A percentile compares a stretch with the other conserved stretches of the same genome.
Conservation (phyloP, 2,888 invertebrate genomes). For the Tinea pellionella region DNA sequence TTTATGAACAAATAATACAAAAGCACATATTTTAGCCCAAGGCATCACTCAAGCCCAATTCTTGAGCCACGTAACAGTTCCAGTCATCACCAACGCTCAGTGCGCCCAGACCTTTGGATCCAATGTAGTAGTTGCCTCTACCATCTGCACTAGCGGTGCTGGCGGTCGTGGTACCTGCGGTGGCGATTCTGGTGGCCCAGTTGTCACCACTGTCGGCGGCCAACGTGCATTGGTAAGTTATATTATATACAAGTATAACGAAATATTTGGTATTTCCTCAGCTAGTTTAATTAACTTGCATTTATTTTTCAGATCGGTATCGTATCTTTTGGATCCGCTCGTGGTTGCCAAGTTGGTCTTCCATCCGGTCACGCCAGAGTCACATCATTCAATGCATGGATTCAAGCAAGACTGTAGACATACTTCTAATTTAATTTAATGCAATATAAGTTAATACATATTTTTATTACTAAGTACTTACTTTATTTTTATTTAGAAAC, state of each 20-base stretch:
- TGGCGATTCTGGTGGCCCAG: conserved; percentile 22
- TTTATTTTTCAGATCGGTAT: conserved; percentile 30
- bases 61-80: conserved; percentile 18
- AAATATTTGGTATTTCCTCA: not conserved
- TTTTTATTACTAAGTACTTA: no score
- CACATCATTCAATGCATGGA: conserved; percentile 20
- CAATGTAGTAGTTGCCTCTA: conserved; percentile 22
- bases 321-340: conserved; percentile 28
- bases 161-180: conserved; percentile 33
- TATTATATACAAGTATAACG: not conserved
- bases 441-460: no score
- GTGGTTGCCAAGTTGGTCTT: conserved; percentile 22
- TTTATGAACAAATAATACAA: not conserved
- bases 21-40: not conserved
- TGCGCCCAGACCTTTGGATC: conserved; percentile 30
- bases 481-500: no score
- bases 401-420: conserved; percentile 3
- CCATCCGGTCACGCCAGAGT: conserved; percentile 25
- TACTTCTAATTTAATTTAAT: no score
- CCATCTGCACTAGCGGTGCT: conserved; percentile 34
- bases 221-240: conserved; percentile 17
- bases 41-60: conserved; percentile 15
- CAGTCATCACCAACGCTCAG: conserved; percentile 25
- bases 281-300: not conserved
- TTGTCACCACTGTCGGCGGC: conserved; percentile 16